Percentiles rank a stretch among this genome's conserved stretches.
These are phyloP conservation scores for Epicampocera succincta DNA, from an alignment of 2,888 invertebrate genomes.

Conservation along the genomic window DNA sequence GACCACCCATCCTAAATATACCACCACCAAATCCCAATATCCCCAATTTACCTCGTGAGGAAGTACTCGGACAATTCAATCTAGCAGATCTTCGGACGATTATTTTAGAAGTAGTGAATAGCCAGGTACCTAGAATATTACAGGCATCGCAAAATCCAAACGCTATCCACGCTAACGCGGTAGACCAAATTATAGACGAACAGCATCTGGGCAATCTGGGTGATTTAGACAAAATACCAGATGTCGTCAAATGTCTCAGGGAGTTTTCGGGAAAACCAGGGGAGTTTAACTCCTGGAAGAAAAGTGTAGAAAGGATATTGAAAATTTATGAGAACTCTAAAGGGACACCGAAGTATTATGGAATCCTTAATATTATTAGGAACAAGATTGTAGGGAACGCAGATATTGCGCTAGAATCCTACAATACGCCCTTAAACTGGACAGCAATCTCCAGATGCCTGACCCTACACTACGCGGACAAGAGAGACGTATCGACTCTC, in stretches of 20 bases:
- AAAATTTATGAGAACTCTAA: not conserved
- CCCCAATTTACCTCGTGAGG: no score
- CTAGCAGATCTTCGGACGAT: no score
- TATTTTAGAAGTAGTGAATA: no score
- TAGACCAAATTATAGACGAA: no score
- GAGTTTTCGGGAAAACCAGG: constrained; percentile 5
- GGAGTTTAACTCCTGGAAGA: constrained; percentile 9
- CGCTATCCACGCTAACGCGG: no score
- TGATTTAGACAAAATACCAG: constrained; percentile 3
- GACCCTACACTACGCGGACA: constrained; percentile 30
- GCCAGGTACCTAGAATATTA: no score
- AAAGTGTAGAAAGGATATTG: constrained; percentile 1
- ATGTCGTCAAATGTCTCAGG: not conserved
- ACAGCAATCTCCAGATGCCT: constrained; percentile 11
- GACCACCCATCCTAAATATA: no score
- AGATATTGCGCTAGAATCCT: not conserved
- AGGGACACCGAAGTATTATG: not conserved
- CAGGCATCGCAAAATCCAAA: no score
- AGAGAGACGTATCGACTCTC: constrained; percentile 43
- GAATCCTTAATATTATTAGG: not conserved
- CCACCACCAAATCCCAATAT: no score
- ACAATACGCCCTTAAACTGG: not conserved
- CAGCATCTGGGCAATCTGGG: not conserved
- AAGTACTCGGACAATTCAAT: no score
- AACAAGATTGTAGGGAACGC: not conserved